A percentile compares a stretch with the other conserved stretches of the same genome.
Conservation (phyloP, 2,113 vertebrate genomes). For the Perca fluviatilis region DNA sequence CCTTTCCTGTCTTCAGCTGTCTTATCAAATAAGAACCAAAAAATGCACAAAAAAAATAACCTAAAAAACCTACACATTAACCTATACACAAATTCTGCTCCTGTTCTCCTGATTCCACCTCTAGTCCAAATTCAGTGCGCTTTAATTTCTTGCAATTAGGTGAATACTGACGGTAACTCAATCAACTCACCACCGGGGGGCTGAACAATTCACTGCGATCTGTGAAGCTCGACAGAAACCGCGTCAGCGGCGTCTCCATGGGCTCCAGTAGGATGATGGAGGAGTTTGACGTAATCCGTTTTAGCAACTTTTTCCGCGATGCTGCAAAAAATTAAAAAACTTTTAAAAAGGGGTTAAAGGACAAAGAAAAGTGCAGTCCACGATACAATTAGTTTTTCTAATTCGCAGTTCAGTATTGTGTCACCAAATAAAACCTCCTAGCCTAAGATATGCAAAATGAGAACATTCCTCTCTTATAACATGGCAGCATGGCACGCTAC, state of each 20-base stretch:
- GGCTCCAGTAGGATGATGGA: constrained; percentile 90
- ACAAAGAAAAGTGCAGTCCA: not conserved
- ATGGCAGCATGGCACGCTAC: not conserved
- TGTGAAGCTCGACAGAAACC: constrained; percentile 87
- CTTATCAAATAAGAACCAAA: no score
- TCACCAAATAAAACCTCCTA: not conserved
- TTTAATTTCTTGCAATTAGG: not conserved
- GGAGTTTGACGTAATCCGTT: constrained; percentile 80
- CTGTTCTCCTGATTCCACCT: not conserved
- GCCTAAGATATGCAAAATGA: not conserved
- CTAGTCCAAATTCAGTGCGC: not conserved
- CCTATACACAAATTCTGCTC: not conserved
- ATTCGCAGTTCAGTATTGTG: not conserved
- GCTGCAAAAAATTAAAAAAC: constrained; percentile 77
- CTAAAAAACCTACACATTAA: not conserved
- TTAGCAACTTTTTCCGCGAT: constrained; percentile 83
- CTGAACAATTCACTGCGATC: constrained; percentile 84
- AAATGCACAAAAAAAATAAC: no score
- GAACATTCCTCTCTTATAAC: not conserved
- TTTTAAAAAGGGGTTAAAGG: not conserved
- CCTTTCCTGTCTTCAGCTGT: no score
- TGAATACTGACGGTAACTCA: not conserved
- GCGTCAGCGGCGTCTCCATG: constrained; percentile 86
- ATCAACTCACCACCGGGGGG: constrained; percentile 70
- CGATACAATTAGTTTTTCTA: not conserved